Evolutionary conservation across 2,113 vertebrate species (phyloP), one percentile per base, ranked within the genome.

Genomic region (Rattus rattus): DNA sequence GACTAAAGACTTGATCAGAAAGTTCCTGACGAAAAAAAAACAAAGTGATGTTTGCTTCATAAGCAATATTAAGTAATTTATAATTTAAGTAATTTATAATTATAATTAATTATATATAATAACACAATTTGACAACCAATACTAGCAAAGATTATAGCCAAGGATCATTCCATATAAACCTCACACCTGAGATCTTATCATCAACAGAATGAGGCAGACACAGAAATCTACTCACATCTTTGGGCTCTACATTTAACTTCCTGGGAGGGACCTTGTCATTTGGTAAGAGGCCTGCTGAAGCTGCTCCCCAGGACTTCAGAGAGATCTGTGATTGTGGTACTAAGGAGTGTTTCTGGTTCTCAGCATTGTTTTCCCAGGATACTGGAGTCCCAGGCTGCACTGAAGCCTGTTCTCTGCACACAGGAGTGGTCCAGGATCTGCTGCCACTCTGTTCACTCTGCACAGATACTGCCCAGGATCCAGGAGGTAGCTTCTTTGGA

Each of bases 301-400:
- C 88, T 93, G 98, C 98, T 97, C 98, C 99, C 99, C 99, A 99
- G 54, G 99, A 97, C 97, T 99, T 99, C 65, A 96, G 92, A 91
- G 98, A 87, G 33, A 97, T 93, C 94, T 98, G 98, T 30, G 98
- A 94, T 22, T 97, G 96, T 3, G 97, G 96, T 0, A 97, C 96
- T 22, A 98, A 96, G 19, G 94, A 33, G 67, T 93, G 98, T 93
- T 39, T 98, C 75, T 56, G 97, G 96, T 72, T 98, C 98, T 95
- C 98, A 90, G 97, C 98, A 67, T 79, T 96, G 1, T 90, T 96
- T 95, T 99, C 98, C 99, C 99, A 98, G 73, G 98, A 94, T 85
- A 97, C 98, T n/a, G 86, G 97, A 80, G 77, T 96, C 92, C 97
- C 98, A 54, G 88, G 88, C 49, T 90, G 94, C 26, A 67, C 61